Evolutionary conservation across 2,888 invertebrate genomes (phyloP).

Genomic region (Drosophila nigritarsus): DNA sequence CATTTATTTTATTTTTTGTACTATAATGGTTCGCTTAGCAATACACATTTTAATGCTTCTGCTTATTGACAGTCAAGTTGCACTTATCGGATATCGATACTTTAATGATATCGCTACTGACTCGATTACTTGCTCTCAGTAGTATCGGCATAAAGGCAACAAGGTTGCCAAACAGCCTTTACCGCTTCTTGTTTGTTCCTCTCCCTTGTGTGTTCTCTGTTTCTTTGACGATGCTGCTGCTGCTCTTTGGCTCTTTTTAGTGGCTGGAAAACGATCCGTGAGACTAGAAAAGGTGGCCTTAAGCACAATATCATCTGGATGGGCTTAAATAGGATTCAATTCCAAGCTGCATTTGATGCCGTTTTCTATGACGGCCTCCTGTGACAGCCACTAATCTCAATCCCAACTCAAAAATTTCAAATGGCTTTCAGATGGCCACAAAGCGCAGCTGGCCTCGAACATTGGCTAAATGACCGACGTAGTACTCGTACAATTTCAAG

Average conservation of each 20-base stretch:
- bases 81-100: neutral
- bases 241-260: neutral
- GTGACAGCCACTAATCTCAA: slow-evolving; percentile 23
- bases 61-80: neutral
- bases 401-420: slow-evolving; percentile 36
- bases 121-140: too few species aligned
- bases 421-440: slow-evolving; percentile 33
- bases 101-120: neutral
- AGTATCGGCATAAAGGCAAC: too few species aligned
- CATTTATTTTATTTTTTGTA: neutral
- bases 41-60: too few species aligned
- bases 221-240: neutral
- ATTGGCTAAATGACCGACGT: slow-evolving; percentile 11
- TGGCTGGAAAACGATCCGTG: neutral
- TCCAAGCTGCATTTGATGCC: slow-evolving; percentile 28
- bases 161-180: too few species aligned
- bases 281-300: neutral
- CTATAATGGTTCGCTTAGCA: neutral
- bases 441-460: slow-evolving; percentile 38
- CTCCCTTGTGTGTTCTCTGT: too few species aligned
- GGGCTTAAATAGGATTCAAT: slow-evolving; percentile 23
- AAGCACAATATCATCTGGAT: slow-evolving; percentile 1
- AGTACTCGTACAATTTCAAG: slow-evolving; percentile 13
- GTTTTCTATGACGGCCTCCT: slow-evolving; percentile 8
- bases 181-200: too few species aligned